Conservation (phyloP, 53 echinoderm and acorn worm genomes). For the Paracentrotus lividus region DNA sequence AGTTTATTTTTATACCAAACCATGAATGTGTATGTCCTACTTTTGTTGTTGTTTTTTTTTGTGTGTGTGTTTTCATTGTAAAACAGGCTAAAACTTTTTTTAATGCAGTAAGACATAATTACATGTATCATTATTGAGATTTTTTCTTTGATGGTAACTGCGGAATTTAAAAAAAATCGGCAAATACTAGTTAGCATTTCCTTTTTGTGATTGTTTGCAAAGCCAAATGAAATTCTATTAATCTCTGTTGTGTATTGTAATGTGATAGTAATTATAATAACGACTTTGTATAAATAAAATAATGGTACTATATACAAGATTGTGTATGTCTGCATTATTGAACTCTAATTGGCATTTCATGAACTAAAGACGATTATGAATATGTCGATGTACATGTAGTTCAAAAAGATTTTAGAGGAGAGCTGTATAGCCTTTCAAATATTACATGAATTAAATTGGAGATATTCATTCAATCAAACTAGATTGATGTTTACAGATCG, state of each 20-base stretch:
- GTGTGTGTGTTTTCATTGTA: not conserved
- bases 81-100: not conserved
- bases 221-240: conserved; percentile 7
- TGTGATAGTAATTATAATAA: not conserved
- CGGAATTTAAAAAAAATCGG: no score
- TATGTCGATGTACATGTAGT: no score
- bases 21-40: not conserved
- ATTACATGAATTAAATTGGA: no score
- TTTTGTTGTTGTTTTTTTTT: not conserved
- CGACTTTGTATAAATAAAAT: not conserved
- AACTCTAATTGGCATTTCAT: not conserved
- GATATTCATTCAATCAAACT: no score
- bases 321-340: not conserved
- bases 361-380: no score
- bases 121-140: not conserved
- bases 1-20: not conserved
- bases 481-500: no score
- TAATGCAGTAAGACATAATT: not conserved
- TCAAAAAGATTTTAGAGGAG: no score
- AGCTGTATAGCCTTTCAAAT: no score
- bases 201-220: not conserved
- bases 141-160: not conserved
- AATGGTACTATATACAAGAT: not conserved
- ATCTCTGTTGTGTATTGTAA: not conserved
- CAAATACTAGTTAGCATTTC: no score